Conservation (phyloP, 30 jellyfish, hydroid and myxozoan species). For the Pelagia noctiluca region DNA sequence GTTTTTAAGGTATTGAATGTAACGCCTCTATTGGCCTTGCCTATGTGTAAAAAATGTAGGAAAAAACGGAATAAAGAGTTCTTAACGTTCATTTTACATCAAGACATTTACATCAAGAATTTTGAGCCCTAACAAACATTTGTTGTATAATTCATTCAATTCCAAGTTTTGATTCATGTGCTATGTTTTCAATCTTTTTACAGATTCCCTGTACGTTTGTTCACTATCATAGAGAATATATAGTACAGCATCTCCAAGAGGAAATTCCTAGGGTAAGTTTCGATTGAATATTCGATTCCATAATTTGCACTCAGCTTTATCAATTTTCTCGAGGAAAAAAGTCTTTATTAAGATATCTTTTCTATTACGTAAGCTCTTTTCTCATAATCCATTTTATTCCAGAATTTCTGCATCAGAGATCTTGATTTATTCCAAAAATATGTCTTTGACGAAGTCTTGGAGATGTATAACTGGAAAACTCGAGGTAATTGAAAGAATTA, state of each 20-base stretch:
- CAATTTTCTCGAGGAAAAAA: neutral
- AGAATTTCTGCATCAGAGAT: constrained; percentile 56
- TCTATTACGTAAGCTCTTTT: neutral
- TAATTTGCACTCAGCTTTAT: neutral
- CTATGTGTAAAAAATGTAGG: neutral
- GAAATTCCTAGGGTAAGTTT: neutral
- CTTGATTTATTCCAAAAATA: constrained; percentile 51
- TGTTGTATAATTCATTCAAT: no score
- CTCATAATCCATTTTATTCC: neutral
- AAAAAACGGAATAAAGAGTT: neutral
- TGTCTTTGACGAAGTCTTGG: constrained; percentile 52
- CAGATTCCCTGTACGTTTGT: constrained; percentile 12
- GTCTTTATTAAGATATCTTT: neutral
- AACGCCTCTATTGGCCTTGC: no score
- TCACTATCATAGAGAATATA: constrained; percentile 5
- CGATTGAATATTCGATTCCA: neutral
- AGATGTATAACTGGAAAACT: constrained; percentile 40
- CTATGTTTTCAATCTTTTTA: neutral
- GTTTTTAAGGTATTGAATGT: no score
- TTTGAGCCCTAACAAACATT: no score
- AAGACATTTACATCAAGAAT: neutral
- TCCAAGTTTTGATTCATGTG: neutral
- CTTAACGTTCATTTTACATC: neutral
- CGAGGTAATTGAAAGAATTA: no score
- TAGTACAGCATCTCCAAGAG: neutral